Evolutionary conservation across 2,888 invertebrate species (phyloP).

Genomic region (Cerastis leucographa): DNA sequence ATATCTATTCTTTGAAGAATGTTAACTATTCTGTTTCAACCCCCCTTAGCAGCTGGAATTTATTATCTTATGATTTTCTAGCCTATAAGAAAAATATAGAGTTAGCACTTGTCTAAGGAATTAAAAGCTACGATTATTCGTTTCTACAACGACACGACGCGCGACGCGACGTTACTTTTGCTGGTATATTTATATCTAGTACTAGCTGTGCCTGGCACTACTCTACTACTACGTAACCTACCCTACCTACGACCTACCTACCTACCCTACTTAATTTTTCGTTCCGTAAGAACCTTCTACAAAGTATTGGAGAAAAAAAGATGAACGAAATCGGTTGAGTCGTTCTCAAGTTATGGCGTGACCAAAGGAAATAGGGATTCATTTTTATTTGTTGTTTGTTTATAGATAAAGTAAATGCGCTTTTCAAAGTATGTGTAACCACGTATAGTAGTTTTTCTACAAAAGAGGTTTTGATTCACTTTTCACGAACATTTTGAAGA

Average conservation of each 20-base stretch:
- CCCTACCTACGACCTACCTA: too few species aligned
- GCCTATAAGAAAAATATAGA: background rate
- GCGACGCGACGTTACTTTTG: background rate
- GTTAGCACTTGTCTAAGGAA: background rate
- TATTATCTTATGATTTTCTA: background rate
- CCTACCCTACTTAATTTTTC: too few species aligned
- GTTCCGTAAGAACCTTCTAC: too few species aligned
- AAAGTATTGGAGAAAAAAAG: too few species aligned
- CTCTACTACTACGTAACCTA: too few species aligned
- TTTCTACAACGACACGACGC: background rate
- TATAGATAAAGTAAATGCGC: too few species aligned
- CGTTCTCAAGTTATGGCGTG: too few species aligned
- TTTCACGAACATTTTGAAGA: background rate
- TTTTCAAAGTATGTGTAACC: background rate
- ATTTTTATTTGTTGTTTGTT: too few species aligned
- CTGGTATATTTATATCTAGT: background rate
- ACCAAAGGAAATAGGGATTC: too few species aligned
- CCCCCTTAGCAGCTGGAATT: background rate
- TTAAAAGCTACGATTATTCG: background rate
- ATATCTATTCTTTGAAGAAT: background rate
- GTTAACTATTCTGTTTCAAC: background rate
- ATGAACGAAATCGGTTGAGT: too few species aligned
- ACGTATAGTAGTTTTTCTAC: background rate
- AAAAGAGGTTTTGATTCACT: background rate
- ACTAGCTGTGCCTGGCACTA: too few species aligned